Evolutionary conservation across 2,888 invertebrate species (phyloP), one percentile per base, ranked within the genome.

Genomic region (Acrobasis consociella): DNA sequence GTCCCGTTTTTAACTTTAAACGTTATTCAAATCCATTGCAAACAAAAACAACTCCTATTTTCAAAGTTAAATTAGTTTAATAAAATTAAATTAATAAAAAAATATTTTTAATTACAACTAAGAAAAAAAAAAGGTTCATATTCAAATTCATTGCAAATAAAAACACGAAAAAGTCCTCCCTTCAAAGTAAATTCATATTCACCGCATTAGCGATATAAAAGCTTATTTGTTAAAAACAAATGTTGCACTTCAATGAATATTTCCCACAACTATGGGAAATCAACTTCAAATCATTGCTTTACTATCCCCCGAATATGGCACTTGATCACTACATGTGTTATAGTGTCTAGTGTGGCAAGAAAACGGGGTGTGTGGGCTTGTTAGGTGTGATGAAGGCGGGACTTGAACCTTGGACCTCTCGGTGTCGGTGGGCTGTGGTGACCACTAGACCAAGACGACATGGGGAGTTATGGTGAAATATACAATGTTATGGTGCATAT

Each of bases 281-380:
- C 84, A 80, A 80, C 89, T 89, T 87, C 90, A 89, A 74, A 58
- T 89, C 71, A 55, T 75, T 78, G 86, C 87, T 58, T 74, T 64
- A 72, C 68, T 90, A 63, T 89, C 68, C 87, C 88, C 87, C 87
- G 81, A 84, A 82, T 74, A 81, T 84, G 89, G 89, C 89, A 86
- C 87, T 82, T 78, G 81, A 82, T 72, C 60, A 78, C 89, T 87
- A 87, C 88, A 83, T 85, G 85, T 85, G 10, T 53, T 49, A 84
- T 86, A 88, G 87, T 74, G 80, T 81, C 89, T 82, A 89, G 92
- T 86, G 90, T 92, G 92, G 92, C 92, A 82, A 82, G 83, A 72
- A 86, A 85, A 88, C 83, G 91, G 91, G 91, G 89, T 69, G 62
- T 67, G 9, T 49, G 62, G 56, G 16, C 1, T 5, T 66, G 9